Base-by-base conservation (phyloP, 2,797 vertebrate genomes). In the Bryconaethiops microstoma region DNA sequence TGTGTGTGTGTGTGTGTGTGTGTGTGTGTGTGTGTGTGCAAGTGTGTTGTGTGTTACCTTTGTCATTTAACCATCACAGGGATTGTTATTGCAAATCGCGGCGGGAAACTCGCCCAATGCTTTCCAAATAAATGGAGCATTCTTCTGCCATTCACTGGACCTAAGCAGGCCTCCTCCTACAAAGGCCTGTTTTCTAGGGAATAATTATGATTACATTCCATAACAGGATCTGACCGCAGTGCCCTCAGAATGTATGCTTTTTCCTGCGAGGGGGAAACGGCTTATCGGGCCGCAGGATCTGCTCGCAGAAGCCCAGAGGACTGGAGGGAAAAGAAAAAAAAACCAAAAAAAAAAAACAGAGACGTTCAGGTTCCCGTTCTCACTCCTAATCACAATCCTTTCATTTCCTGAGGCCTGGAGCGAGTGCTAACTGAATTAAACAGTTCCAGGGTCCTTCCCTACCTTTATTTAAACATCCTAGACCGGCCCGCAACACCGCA, bases 351-450 rank as follows among this genome's bases (percentile, higher is more conserved):
- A 25, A 25, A 25, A 1, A 5, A 35, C 25, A 25, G 62, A 64
- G 62, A 84, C 77, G 78, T 84, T 86, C 87, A 82, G 82, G 87
- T 87, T 90, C 75, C 21, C 75, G 67, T 73, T 73, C 80, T 73
- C 92, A 89, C 92, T 93, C 93, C 91, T 85, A 86, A 89, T 90
- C 86, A 89, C 85, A 91, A 93, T 92, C 89, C 91, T 93, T 94
- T 93, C 88, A 94, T 94, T 93, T 94, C 92, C 94, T 92, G 89
- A 86, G 92, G 92, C 93, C 88, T 89, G 92, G 71, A 71, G 74
- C 75, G 42, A 63, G 90, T 89, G 85, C 79, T 90, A 88, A 83
- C 80, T 88, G 78, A 88, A 87, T 83, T 83, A 79, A 87, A 84
- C 64, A 87, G 89, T 88, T 85, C 86, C 74, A 19, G 74, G 19